These are phyloP conservation scores for Horisme vitalbata DNA, from an alignment of 2,888 invertebrate species.

Conservation along the genomic window DNA sequence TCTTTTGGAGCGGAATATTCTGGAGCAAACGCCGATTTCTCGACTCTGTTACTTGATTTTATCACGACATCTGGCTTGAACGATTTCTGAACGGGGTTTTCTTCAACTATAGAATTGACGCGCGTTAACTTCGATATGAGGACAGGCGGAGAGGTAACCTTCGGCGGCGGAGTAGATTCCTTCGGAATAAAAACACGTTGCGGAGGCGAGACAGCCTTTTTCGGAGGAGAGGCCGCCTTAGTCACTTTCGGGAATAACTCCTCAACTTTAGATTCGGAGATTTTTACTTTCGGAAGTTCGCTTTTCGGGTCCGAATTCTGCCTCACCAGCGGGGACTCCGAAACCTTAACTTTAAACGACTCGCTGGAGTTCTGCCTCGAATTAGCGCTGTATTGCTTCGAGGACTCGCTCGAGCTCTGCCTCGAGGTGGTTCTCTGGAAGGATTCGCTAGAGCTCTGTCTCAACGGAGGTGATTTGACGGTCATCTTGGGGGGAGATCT, in stretches of 20 bases:
- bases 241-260: neutral
- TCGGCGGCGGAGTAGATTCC: constrained; percentile 10
- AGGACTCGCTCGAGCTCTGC: constrained; percentile 16
- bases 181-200: constrained; percentile 13
- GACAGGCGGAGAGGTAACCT: constrained; percentile 35
- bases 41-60: constrained; percentile 7
- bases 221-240: constrained; percentile 31
- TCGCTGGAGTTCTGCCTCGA: constrained; percentile 12
- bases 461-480: constrained; percentile 24
- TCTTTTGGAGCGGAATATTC: constrained; percentile 29
- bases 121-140: constrained; percentile 33
- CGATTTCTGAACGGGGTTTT: constrained; percentile 23
- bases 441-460: constrained; percentile 13
- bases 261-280: neutral
- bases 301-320: constrained; percentile 17
- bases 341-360: neutral
- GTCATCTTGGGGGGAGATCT: constrained; percentile 10
- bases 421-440: constrained; percentile 22
- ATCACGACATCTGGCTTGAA: constrained; percentile 19
- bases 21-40: constrained; percentile 17
- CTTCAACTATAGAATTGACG: constrained; percentile 38
- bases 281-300: constrained; percentile 4
- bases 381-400: constrained; percentile 22
- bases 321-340: constrained; percentile 1
- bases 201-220: constrained; percentile 29